phyloP scores from a whole-genome alignment of 2,888 invertebrate species.

The Lochmaea capreae region DNA sequence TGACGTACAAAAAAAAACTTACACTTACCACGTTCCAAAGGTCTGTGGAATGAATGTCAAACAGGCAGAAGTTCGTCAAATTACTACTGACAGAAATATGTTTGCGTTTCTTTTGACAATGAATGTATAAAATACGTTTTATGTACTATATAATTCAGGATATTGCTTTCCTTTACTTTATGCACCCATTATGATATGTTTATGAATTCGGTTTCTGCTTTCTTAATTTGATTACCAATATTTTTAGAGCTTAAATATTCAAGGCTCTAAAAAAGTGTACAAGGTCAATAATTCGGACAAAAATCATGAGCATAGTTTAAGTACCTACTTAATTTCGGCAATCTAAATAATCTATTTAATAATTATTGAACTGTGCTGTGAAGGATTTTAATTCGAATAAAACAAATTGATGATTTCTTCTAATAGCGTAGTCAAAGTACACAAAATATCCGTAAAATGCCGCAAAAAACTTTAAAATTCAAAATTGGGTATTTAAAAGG shows the following conservation, averaged over 20 bases:
- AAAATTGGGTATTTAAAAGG: no score
- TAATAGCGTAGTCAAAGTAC: no score
- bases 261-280: neutral
- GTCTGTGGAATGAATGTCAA: slow-evolving; percentile 38
- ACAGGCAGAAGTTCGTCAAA: slow-evolving; percentile 34
- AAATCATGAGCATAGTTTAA: no score
- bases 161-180: slow-evolving; percentile 2
- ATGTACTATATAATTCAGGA: slow-evolving; percentile 7
- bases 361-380: no score
- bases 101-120: slow-evolving; percentile 33
- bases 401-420: no score
- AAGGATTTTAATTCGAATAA: no score
- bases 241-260: neutral
- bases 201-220: slow-evolving; percentile 30
- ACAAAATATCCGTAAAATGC: no score
- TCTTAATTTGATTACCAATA: neutral
- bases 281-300: neutral
- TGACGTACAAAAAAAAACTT: neutral
- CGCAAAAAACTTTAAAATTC: no score
- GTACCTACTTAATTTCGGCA: no score
- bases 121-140: neutral
- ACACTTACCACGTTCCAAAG: slow-evolving; percentile 22
- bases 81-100: slow-evolving; percentile 30
- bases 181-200: slow-evolving; percentile 29
- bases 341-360: no score